Evolutionary conservation across 2,797 vertebrate species (phyloP).

Genomic region (Amblyopsis hoosieri): DNA sequence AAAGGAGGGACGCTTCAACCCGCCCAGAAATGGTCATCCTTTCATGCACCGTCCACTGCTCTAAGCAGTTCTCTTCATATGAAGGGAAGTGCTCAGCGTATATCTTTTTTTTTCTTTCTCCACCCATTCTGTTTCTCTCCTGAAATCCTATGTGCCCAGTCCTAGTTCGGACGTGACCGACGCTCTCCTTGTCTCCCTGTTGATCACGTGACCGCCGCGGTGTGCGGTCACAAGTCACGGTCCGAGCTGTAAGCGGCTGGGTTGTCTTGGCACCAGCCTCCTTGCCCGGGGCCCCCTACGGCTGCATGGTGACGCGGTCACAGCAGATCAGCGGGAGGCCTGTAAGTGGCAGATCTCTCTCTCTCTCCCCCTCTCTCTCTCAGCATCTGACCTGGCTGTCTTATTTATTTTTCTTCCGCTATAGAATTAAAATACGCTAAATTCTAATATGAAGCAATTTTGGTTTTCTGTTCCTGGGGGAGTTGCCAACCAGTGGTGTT

Average conservation of each 20-base stretch:
- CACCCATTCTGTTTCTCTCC: conserved; percentile 33
- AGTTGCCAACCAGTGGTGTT: conserved; percentile 44
- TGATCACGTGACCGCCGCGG: conserved; percentile 17
- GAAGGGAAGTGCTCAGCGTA: conserved; percentile 43
- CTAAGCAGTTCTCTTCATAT: conserved; percentile 51
- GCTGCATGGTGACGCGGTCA: conserved; percentile 36
- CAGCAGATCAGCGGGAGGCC: conserved; percentile 72
- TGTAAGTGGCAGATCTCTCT: conserved; percentile 88
- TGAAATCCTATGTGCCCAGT: conserved; percentile 62
- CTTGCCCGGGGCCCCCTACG: conserved; percentile 71
- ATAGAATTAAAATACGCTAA: conserved; percentile 20
- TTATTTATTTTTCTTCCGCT: conserved; percentile 13
- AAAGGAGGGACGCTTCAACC: conserved; percentile 30
- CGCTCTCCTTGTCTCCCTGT: conserved; percentile 15
- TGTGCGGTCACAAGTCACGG: conserved; percentile 64
- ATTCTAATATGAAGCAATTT: conserved; percentile 30
- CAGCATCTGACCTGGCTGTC: conserved; percentile 11
- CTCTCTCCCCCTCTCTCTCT: conserved; percentile 15
- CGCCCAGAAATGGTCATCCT: conserved; percentile 11
- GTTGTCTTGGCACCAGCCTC: conserved; percentile 77
- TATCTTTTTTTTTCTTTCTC: conserved; percentile 14
- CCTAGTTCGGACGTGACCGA: conserved; percentile 76
- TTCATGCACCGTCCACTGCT: conserved; percentile 6
- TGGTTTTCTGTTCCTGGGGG: conserved; percentile 53
- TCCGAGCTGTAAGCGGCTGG: conserved; percentile 95